Evolutionary conservation across 2,888 invertebrate genomes (phyloP).

Genomic region (Oligia strigilis): DNA sequence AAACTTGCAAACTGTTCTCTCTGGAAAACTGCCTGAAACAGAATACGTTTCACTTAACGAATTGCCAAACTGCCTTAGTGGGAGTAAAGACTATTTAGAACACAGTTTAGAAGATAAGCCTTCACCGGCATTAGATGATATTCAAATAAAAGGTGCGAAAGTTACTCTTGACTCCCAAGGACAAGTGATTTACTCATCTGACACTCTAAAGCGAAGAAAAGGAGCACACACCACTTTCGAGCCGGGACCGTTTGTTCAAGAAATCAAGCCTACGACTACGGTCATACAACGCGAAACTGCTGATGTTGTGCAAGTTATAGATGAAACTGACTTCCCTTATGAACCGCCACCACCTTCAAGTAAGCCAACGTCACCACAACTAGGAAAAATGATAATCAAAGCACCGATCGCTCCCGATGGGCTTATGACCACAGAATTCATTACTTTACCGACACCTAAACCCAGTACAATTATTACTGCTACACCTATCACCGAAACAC

Average conservation of each 20-base stretch:
- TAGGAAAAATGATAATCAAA: slow-evolving; percentile 92
- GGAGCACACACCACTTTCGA: slow-evolving; percentile 96
- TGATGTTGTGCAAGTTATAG: slow-evolving; percentile 82
- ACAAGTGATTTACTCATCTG: slow-evolving; percentile 96
- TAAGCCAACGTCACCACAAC: slow-evolving; percentile 91
- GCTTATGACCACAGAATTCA: slow-evolving; percentile 89
- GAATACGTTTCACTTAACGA: slow-evolving; percentile 96
- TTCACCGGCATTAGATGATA: slow-evolving; percentile 80
- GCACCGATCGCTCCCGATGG: slow-evolving; percentile 88
- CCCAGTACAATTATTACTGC: slow-evolving; percentile 92
- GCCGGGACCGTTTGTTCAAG: slow-evolving; percentile 96
- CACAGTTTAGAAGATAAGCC: slow-evolving; percentile 79
- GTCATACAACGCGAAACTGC: slow-evolving; percentile 84
- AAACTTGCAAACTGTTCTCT: slow-evolving; percentile 90
- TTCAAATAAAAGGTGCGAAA: slow-evolving; percentile 93
- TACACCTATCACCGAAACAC: slow-evolving; percentile 82
- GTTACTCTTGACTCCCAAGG: slow-evolving; percentile 96
- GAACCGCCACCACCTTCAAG: slow-evolving; percentile 82
- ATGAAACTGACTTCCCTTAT: slow-evolving; percentile 88
- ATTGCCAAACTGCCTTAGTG: slow-evolving; percentile 91
- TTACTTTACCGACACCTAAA: slow-evolving; percentile 90
- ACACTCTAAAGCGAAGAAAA: slow-evolving; percentile 95
- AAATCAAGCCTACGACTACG: slow-evolving; percentile 85
- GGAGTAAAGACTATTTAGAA: slow-evolving; percentile 86
- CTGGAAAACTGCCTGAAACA: slow-evolving; percentile 92